Evolutionary conservation across 92 coral and sea anemone genomes (phyloP), one percentile per base, ranked within the genome.

Genomic region (Porites lobata): DNA sequence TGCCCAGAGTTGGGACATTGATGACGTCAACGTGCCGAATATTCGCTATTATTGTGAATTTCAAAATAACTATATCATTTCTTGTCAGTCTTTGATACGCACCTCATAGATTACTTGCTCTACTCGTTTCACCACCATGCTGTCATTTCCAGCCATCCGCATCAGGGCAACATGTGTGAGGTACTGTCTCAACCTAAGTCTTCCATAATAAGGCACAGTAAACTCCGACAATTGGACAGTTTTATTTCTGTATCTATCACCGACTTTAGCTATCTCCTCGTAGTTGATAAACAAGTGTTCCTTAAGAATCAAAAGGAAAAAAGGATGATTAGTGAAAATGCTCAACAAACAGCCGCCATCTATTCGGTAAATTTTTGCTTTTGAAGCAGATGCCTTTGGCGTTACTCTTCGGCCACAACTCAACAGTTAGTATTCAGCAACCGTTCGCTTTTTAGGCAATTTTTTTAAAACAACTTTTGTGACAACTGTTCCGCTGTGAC

Each of bases 41-140:
- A 2, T 56, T 10, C 61, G 61, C 66, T 58, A 11, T 58, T 58
- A 11, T 17, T 58, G 0, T 11, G 63, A 17, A 58, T 58, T 0
- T 58, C 63, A 11, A 11, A 17, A 11, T 17, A 9, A 6, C 20
- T 21, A 7, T 17, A 10, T 17, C 1, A n/a, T 21, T 64, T 15
- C 8, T 32, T 22, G 3, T 1, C 5, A 15, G 57, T 10, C 1
- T 13, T 3, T 14, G 22, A 38, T 43, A 63, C 72, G 8, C 61
- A 90, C 93, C 90, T 90, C 90, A 26, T 67, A 74, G 9, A 90
- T 86, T 26, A 90, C 59, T 50, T 90, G 90, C 26, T 86, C 90
- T 47, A 90, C 89, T 75, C 87, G 75, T 80, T 86, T 83, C 14
- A 90, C 90, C 32, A 17, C 38, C 47, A 75, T 80, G 6, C 47